Base-by-base conservation (phyloP, 2,888 invertebrate species). In the Eumacrocentrus americanus region DNA sequence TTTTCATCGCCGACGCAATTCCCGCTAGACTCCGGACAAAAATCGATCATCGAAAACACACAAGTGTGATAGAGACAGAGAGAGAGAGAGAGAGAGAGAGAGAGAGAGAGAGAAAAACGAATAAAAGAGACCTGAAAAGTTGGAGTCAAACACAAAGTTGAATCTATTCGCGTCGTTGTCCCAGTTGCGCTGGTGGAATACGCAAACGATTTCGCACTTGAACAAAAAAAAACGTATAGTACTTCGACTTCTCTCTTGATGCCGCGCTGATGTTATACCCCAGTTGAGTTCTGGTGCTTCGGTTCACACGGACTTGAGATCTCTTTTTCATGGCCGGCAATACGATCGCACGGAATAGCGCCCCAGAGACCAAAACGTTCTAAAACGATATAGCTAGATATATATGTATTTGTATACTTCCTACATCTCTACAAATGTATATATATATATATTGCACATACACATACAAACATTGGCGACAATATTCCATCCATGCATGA, bases 111-210 rank as follows among this genome's bases (percentile, higher is more conserved):
- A 14, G 18, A 9, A 7, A 18, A 42, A 7, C 18, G 42, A 42
- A 11, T 14, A 4, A 16, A 18, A 18, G 20, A 44, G 20, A 44
- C 11, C 11, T 18, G 18, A 44, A 18, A 18, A 34, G 29, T 48
- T 50, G 18, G n/a, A 50, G 34, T 20, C 11, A 50, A 34, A 18
- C 29, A 50, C 34, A 29, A 50, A 35, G 35, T 35, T 50, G 16
- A 50, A 50, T 35, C 20, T 38, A 52, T 52, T 52, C 23, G 51
- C 12, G 6, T 38, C 38, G 38, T 52, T 52, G 20, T 52, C 35
- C 50, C 50, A 50, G 50, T 50, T 18, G 50, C 34, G 50, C 50
- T n/a, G 18, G 34, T 50, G 34, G 50, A 50, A 50, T 50, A 50
- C 50, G 50, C 34, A 37, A 52, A 52, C 46, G 37, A 35, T 37